Evolutionary conservation across 1,140 invertebrate species (phyloP).

Genomic region (Monomorium pharaonis): DNA sequence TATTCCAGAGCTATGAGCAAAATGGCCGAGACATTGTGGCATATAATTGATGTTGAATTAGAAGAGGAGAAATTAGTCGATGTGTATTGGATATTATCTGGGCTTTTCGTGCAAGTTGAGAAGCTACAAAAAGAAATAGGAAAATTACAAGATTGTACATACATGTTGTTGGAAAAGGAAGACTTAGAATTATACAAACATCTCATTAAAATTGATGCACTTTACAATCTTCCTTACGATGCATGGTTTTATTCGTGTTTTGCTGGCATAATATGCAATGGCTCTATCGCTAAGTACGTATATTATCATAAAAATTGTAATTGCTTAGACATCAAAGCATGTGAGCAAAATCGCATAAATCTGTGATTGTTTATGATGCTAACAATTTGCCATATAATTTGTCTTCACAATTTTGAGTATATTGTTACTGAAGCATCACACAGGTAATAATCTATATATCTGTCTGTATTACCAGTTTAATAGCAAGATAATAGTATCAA

Average conservation of each 20-base stretch:
- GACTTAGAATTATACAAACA: constrained; percentile 89
- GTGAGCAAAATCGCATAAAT: no score
- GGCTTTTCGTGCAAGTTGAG: constrained; percentile 89
- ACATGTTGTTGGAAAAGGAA: constrained; percentile 89
- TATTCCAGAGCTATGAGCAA: constrained; percentile 86
- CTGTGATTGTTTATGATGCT: no score
- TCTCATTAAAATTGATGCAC: constrained; percentile 86
- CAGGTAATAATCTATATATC: no score
- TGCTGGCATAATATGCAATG: constrained; percentile 91
- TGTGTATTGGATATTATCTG: constrained; percentile 92
- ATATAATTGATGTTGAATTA: constrained; percentile 89
- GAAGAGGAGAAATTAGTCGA: constrained; percentile 85
- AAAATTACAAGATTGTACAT: constrained; percentile 88
- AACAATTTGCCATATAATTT: no score
- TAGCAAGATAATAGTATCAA: no score
- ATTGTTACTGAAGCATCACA: no score
- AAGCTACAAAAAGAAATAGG: constrained; percentile 88
- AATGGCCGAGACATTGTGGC: constrained; percentile 89
- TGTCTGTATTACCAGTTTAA: no score
- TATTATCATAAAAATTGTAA: constrained; percentile 11
- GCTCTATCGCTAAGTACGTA: constrained; percentile 90
- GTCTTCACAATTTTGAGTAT: no score
- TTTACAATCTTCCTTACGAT: constrained; percentile 88
- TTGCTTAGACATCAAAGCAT: not conserved
- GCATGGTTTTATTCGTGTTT: constrained; percentile 93